These are phyloP conservation scores for Adineta ricciae DNA, from an alignment of 2,888 invertebrate genomes.

Conservation along the genomic window DNA sequence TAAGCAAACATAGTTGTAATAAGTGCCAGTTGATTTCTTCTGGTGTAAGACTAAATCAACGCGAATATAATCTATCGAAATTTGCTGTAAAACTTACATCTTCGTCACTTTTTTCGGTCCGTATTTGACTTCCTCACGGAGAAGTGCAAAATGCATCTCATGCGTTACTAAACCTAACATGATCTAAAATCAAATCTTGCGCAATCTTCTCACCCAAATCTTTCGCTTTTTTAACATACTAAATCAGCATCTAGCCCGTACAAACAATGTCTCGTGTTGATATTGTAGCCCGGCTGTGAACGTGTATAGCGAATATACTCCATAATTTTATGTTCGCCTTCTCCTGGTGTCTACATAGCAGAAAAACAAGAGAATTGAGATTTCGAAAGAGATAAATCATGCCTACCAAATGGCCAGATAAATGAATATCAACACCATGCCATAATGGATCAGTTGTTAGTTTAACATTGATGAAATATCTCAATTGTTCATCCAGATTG, in stretches of 20 bases:
- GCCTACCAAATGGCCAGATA: slow-evolving; percentile 64
- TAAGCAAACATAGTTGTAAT: slow-evolving; percentile 76
- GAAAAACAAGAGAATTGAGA: slow-evolving; percentile 35
- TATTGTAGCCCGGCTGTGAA: slow-evolving; percentile 85
- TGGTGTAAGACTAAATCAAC: slow-evolving; percentile 52
- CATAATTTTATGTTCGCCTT: slow-evolving; percentile 96
- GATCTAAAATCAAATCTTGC: slow-evolving; percentile 17
- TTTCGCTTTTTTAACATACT: neutral
- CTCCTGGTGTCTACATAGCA: slow-evolving; percentile 72
- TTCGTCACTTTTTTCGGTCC: slow-evolving; percentile 88
- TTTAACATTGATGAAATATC: slow-evolving; percentile 76
- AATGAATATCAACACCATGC: slow-evolving; percentile 75
- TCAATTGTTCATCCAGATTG: slow-evolving; percentile 63
- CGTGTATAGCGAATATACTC: slow-evolving; percentile 91
- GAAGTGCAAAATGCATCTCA: slow-evolving; percentile 98
- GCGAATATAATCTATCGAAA: slow-evolving; percentile 55
- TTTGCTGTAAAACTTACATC: slow-evolving; percentile 67
- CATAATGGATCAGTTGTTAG: slow-evolving; percentile 88
- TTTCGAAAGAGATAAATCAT: neutral
- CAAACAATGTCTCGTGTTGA: slow-evolving; percentile 89
- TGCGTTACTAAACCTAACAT: slow-evolving; percentile 78
- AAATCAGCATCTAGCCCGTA: slow-evolving; percentile 75
- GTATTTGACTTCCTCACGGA: slow-evolving; percentile 93
- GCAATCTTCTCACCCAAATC: too few species aligned
- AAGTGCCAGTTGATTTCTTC: slow-evolving; percentile 71